A percentile compares a stretch with the other conserved stretches of the same genome.
These are phyloP conservation scores for Leistus spinibarbis DNA, from an alignment of 2,888 invertebrate species.

Conservation along the genomic window DNA sequence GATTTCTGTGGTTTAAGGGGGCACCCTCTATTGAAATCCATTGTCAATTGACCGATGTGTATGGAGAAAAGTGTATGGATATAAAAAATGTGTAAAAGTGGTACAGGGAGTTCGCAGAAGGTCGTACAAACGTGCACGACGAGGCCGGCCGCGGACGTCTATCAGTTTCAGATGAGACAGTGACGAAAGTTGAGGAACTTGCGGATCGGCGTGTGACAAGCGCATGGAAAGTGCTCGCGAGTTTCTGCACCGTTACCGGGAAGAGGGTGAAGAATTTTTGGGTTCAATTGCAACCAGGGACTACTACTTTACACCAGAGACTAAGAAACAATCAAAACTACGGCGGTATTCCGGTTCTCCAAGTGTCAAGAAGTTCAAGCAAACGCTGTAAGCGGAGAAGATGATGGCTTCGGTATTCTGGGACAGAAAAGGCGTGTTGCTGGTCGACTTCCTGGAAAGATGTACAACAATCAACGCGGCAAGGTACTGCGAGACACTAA, in stretches of 20 bases:
- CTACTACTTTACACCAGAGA: neutral
- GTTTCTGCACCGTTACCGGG: neutral
- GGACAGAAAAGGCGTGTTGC: neutral
- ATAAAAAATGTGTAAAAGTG: no score
- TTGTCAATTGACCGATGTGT: no score
- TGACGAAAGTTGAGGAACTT: no score
- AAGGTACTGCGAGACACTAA: neutral
- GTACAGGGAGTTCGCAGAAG: no score
- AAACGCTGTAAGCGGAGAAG: neutral
- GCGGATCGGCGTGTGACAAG: no score
- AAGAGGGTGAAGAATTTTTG: neutral
- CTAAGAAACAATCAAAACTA: neutral
- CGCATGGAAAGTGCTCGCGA: neutral
- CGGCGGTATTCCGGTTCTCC: neutral
- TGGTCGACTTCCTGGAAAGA: neutral
- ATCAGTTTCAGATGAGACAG: no score
- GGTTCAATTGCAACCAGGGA: neutral
- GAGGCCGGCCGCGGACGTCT: no score
- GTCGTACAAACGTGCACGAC: no score
- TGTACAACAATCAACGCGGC: neutral
- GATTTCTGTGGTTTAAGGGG: no score
- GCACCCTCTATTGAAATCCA: no score
- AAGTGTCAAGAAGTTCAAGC: neutral
- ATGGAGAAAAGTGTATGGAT: no score
- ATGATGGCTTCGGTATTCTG: neutral